Evolutionary conservation across 2,888 invertebrate genomes (phyloP), one percentile per base, ranked within the genome.

Genomic region (Acholoe squamosa): DNA sequence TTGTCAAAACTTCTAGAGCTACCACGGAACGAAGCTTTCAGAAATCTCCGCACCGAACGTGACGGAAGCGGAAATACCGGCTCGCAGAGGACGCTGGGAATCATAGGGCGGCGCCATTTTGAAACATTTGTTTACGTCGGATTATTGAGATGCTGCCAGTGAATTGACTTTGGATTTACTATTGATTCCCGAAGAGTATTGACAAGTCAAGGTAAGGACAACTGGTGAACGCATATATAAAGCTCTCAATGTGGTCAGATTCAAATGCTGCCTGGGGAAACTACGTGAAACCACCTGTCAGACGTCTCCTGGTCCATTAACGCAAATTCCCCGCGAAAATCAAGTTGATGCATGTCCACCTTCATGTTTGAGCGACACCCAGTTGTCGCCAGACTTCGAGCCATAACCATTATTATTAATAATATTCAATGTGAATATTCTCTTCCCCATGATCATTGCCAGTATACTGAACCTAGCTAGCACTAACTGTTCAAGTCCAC

Each of bases 71-170:
- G 90, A 90, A 90, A 25, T 84, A n/a, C 31, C 31, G 90, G 43
- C 43, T 43, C 43, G 43, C 43, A 43, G 43, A 43, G 88, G 51
- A 43, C 51, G 86, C 67, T 88, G 90, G 88, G 88, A 86, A 61
- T 71, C 33, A 54, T 1, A n/a, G 16, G 22, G 76, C 52, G 76
- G 90, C 90, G 90, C 90, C 90, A 90, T 90, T 90, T 90, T 90
- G 88, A 90, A 90, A 90, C 71, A 61, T 88, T 88, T 90, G 90
- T 90, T 90, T 90, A 90, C 90, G 16, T 89, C 54, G 22, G 19
- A 19, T 43, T 14, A 1, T n/a, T 54, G 86, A 5, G 54, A 86
- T 80, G 80, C n/a, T 33, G 80, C 33, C 43, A 34, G 25, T 16
- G 80, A 16, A 34, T 5, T 80, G 19, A 80, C 1, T 16, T 14